phyloP scores from a whole-genome alignment of 2,113 vertebrate species.

The Cinclus cinclus region DNA sequence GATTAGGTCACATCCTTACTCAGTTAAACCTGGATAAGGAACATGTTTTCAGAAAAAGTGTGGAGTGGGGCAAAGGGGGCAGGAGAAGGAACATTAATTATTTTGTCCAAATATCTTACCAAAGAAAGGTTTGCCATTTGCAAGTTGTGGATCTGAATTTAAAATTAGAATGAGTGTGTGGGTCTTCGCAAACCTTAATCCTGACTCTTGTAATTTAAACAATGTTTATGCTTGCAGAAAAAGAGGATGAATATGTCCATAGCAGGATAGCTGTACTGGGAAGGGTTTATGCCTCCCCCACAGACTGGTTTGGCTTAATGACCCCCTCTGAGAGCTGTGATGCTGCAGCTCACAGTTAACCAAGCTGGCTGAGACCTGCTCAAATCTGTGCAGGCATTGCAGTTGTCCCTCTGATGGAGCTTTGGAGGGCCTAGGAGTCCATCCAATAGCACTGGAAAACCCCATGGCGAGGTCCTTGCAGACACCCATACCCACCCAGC shows the following conservation, averaged over 20 bases:
- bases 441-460: background rate
- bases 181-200: background rate
- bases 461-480: background rate
- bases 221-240: background rate
- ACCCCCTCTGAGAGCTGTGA: background rate
- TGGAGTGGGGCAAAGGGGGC: fast-evolving
- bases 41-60: background rate
- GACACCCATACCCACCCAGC: fast-evolving
- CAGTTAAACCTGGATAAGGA: background rate
- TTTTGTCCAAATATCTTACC: background rate
- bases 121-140: background rate
- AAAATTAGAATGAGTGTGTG: background rate
- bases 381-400: background rate
- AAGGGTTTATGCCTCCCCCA: background rate
- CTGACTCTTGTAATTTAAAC: fast-evolving
- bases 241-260: background rate
- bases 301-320: fast-evolving
- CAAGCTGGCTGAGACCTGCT: background rate
- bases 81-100: background rate
- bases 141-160: background rate
- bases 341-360: background rate
- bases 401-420: background rate
- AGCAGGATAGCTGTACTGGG: background rate
- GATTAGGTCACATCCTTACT: background rate
- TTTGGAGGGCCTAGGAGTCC: background rate